Percentiles rank a stretch among this genome's conserved stretches.
Conservation (phyloP, 2,113 vertebrate species). For the Corvus cornix region DNA sequence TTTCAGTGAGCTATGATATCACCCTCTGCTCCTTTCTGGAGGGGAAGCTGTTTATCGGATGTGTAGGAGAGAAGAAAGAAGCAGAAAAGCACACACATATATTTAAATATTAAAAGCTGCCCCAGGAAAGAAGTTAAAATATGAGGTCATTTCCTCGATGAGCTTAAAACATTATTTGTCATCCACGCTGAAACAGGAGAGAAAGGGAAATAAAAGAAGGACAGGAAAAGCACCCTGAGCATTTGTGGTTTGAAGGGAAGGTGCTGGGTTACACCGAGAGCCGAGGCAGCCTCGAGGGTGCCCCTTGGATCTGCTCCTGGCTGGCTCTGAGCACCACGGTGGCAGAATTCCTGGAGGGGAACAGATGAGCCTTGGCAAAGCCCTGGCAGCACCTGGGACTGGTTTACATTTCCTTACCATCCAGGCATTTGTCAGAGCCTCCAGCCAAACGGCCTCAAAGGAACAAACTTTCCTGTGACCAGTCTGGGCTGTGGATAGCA, state of each 20-base stretch:
- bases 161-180: conserved; percentile 51
- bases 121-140: conserved; percentile 49
- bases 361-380: background rate
- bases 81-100: background rate
- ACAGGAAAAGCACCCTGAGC: background rate
- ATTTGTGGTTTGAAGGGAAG: background rate
- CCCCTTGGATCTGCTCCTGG: background rate
- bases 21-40: background rate
- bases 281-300: background rate
- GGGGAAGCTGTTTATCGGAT: conserved; percentile 18
- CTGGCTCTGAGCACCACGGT: background rate
- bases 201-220: conserved; percentile 10
- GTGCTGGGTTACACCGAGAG: background rate
- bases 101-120: conserved; percentile 41
- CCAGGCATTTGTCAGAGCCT: background rate
- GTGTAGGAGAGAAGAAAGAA: background rate
- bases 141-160: conserved; percentile 63
- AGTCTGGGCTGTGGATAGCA: background rate
- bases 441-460: background rate
- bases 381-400: background rate
- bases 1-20: conserved; percentile 46
- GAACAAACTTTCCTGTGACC: background rate
- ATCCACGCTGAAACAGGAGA: background rate
- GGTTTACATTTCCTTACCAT: background rate
- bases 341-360: background rate